Percentiles rank a stretch among this genome's conserved stretches.
Evolutionary conservation across 1,140 invertebrate species (phyloP).

Genomic region (Zaprionus davidi): DNA sequence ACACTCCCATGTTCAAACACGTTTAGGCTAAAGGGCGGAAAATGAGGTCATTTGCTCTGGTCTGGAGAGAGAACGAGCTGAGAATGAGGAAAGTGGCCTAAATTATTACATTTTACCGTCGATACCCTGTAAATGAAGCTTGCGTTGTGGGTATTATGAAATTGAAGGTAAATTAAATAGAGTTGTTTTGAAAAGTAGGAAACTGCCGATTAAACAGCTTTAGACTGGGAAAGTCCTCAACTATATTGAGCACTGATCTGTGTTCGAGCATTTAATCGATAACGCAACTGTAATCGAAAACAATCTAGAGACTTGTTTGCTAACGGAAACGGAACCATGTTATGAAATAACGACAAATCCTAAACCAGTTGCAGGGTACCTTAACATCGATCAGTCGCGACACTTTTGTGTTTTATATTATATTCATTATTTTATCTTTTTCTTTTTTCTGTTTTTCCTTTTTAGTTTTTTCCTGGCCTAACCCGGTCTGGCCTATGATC

Average conservation of each 20-base stretch:
- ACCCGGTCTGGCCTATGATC: conserved; percentile 12
- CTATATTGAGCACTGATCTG: not conserved
- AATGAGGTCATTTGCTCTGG: conserved; percentile 17
- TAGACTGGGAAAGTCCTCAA: not conserved
- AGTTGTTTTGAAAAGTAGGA: no score
- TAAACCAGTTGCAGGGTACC: not conserved
- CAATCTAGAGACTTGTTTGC: not conserved
- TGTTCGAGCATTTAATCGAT: not conserved
- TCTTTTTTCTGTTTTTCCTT: not conserved
- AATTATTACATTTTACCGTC: not conserved
- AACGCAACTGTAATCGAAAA: not conserved
- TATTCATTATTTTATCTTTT: not conserved
- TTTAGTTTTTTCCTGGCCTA: not conserved
- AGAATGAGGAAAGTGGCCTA: conserved; percentile 7
- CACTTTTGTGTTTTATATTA: not conserved
- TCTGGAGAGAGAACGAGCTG: not conserved
- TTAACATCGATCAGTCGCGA: not conserved
- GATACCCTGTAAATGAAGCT: not conserved
- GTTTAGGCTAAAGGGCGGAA: conserved; percentile 53
- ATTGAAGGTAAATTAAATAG: not conserved
- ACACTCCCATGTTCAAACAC: conserved; percentile 36
- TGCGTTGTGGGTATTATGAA: not conserved
- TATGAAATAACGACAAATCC: not conserved
- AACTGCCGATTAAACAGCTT: not conserved
- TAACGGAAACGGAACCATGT: conserved; percentile 1